Evolutionary conservation across 2,797 vertebrate species (phyloP), one percentile per base, ranked within the genome.

Genomic region (Lagorchestes hirsutus): DNA sequence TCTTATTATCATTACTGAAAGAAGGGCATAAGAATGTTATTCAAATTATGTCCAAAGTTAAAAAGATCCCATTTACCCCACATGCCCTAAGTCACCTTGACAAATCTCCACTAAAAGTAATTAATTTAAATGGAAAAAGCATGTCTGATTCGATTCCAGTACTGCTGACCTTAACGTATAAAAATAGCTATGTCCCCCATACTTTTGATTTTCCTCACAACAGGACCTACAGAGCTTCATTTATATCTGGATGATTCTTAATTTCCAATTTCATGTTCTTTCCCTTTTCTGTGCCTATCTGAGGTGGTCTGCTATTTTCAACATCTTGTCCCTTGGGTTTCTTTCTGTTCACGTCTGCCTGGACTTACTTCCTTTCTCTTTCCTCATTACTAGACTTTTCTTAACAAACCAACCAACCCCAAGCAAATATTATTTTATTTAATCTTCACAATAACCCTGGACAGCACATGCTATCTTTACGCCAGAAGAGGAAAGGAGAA

Each of bases 11-110:
- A 46, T 0, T 52, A 93, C 54, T 57, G 16, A 24, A 27, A 40
- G 1, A 12, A 4, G 87, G 93, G 94, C 54, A 87, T 96, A 91
- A 96, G 1, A 95, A 0, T 22, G 59, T 31, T n/a, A 62, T 55
- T 40, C 55, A 95, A 95, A 96, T 90, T 34, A 82, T 82, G 58
- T 55, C n/a, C 90, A 24, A 40, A 94, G 18, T 82, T 56, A 93
- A 92, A 94, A 59, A 8, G 31, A 59, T n/a, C 2, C 67, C 55
- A 11, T 18, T 95, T 92, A 28, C 67, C 5, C n/a, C 8, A 28
- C 34, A 90, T 31, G 29, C 16, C 5, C n/a, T 82, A 46, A 24
- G 3, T 82, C 74, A 46, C 18, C 74, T 46, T 46, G 24, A 82
- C 40, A 82, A 46, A 92, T 0, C 13, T 55, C 90, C 46, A 74